Conservation (phyloP, 1,140 invertebrate genomes). For the Bombus superbus region DNA sequence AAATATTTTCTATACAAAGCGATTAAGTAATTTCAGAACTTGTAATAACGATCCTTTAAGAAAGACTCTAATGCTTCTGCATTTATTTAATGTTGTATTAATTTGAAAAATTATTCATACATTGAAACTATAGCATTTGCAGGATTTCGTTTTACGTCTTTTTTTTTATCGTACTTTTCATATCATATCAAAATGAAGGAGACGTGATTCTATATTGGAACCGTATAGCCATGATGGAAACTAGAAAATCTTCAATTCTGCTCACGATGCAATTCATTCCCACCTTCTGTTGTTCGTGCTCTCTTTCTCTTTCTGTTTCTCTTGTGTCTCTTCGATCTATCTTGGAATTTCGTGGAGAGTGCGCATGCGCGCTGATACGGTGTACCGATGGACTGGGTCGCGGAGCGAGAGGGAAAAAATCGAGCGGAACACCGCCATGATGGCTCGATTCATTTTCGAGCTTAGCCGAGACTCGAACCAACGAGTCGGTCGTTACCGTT, state of each 20-base stretch:
- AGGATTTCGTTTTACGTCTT: neutral
- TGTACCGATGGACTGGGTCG: no score
- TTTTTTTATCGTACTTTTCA: neutral
- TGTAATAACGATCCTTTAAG: neutral
- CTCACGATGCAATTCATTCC: conserved; percentile 44
- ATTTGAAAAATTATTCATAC: no score
- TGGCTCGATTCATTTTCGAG: conserved; percentile 62
- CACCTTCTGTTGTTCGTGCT: neutral
- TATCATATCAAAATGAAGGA: neutral
- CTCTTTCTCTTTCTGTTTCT: conserved; percentile 22
- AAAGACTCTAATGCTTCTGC: no score
- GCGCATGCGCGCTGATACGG: conserved; percentile 54
- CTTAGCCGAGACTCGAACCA: conserved; percentile 82
- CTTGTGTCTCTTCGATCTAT: conserved; percentile 44
- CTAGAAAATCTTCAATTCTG: conserved; percentile 35
- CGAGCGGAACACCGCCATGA: conserved; percentile 47
- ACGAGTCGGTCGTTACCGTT: conserved; percentile 81
- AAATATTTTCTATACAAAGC: no score
- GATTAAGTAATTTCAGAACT: neutral
- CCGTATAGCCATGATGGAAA: neutral
- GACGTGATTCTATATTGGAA: neutral
- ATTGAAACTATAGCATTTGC: neutral
- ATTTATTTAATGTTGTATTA: no score
- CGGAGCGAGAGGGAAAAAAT: conserved; percentile 35
- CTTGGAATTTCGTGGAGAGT: conserved; percentile 37